Evolutionary conservation across 64 coral and sea anemone species (phyloP).

Genomic region (Actinia equina): DNA sequence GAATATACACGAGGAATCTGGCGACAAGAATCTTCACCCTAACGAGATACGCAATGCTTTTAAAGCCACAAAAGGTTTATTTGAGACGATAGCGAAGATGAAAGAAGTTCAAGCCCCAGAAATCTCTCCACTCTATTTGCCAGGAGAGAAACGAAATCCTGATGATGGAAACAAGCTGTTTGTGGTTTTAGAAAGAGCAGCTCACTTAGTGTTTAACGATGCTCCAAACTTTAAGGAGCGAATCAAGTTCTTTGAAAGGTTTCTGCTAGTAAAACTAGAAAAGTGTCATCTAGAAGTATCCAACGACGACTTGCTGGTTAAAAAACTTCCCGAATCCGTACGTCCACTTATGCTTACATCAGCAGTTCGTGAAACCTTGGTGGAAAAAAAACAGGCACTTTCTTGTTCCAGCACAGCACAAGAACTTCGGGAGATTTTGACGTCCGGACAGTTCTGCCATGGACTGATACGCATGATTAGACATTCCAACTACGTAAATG

Average conservation of each 20-base stretch:
- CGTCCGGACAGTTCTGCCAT: constrained; percentile 43
- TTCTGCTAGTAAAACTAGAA: constrained; percentile 42
- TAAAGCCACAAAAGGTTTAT: constrained; percentile 55
- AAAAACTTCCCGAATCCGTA: constrained; percentile 11
- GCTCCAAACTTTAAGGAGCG: constrained; percentile 51
- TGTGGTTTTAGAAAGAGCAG: constrained; percentile 36
- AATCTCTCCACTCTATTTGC: neutral
- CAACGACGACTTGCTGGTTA: neutral
- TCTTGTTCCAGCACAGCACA: constrained; percentile 1
- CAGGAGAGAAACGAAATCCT: neutral
- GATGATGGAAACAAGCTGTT: neutral
- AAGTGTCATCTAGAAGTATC: constrained; percentile 8
- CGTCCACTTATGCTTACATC: constrained; percentile 62
- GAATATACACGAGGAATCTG: constrained; percentile 9
- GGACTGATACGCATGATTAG: constrained; percentile 59
- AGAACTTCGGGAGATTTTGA: constrained; percentile 29
- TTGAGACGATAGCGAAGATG: constrained; percentile 14
- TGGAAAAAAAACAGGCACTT: neutral
- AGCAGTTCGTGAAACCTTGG: constrained; percentile 42
- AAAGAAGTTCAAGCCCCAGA: neutral
- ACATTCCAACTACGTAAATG: constrained; percentile 26
- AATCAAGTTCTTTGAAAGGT: constrained; percentile 19
- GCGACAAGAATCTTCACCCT: neutral
- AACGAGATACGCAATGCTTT: constrained; percentile 38
- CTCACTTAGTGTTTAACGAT: constrained; percentile 52